Base-by-base conservation (phyloP, 2,888 invertebrate species). In the Noctua pronuba region DNA sequence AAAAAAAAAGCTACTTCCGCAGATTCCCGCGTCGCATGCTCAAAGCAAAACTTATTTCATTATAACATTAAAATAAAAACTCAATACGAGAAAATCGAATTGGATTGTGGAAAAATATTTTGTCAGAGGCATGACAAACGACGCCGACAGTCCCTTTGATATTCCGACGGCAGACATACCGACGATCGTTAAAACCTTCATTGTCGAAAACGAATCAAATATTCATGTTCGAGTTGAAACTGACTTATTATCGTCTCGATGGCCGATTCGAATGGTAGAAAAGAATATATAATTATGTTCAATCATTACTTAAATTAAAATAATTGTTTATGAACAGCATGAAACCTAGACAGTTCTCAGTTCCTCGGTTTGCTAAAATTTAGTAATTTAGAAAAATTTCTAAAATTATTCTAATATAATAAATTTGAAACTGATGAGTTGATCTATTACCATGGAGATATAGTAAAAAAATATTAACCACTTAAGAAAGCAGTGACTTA, bases 151-250 rank as follows among this genome's bases (percentile, higher is more conserved):
- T 79, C 62, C 62, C 21, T 79, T 68, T 77, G 31, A 75, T 82
- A 75, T 81, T 79, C 73, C 67, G 69, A 73, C 41, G 28, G 16
- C 65, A 69, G 52, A 74, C 71, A 66, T 78, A 65, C 68, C 64
- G 38, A 28, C 64, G 72, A 38, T 58, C 74, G 70, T 78, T 71
- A 78, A 86, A 80, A 75, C 68, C 60, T 18, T 73, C 24, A 77
- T 38, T 69, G 41, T 74, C 38, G 62, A 73, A 77, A 16, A 38
- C 35, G 46, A 81, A 81, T 82, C 73, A 85, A 82, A 85, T 87
- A 82, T 86, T 79, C 69, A 79, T 55, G 11, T 16, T 38, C 35
- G 52, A 70, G 38, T 60, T 60, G 11, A 73, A 65, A 52, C 49
- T 35, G 24, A 65, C 55, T 68, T 75, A 73, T 84, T 70, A 64